A percentile compares a stretch with the other conserved stretches of the same genome.
phyloP scores from a whole-genome alignment of 1,140 invertebrate species.

The Euwallacea fornicatus region DNA sequence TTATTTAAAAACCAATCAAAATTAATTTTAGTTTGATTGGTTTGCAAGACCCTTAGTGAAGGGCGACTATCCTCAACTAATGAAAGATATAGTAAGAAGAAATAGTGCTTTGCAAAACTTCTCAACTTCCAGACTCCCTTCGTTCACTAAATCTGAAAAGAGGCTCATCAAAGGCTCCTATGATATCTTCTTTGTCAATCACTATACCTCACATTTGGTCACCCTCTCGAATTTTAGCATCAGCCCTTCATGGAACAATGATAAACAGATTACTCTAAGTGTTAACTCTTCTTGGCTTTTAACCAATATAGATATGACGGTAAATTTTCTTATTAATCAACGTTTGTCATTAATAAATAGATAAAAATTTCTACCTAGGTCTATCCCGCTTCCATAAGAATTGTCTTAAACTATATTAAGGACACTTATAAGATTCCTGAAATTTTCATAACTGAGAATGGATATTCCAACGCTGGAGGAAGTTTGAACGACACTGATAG shows the following conservation, averaged over 20 bases:
- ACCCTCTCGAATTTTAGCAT: slow-evolving; percentile 12
- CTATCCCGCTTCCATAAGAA: slow-evolving; percentile 54
- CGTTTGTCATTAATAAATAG: not conserved
- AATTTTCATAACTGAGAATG: slow-evolving; percentile 75
- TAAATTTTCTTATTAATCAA: not conserved
- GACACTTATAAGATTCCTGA: slow-evolving; percentile 62
- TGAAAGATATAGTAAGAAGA: slow-evolving; percentile 59
- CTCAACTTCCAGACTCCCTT: slow-evolving; percentile 55
- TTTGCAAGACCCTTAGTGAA: slow-evolving; percentile 65
- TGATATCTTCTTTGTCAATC: slow-evolving; percentile 22
- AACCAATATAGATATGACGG: not conserved
- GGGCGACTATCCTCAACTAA: slow-evolving; percentile 65
- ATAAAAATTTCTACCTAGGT: not conserved
- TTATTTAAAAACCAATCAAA: not conserved
- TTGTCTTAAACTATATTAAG: slow-evolving; percentile 64
- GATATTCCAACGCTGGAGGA: slow-evolving; percentile 55
- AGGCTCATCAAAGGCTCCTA: slow-evolving; percentile 56
- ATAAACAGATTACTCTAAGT: not conserved
- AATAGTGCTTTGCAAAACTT: slow-evolving; percentile 63
- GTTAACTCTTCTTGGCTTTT: not conserved
- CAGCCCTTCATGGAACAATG: slow-evolving; percentile 13
- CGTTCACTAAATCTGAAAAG: slow-evolving; percentile 57
- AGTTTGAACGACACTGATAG: slow-evolving; percentile 32
- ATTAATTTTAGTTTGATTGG: slow-evolving; percentile 57
- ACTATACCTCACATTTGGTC: slow-evolving; percentile 2